Evolutionary conservation across 2,888 invertebrate species (phyloP).

Genomic region (Nemurella pictetii): DNA sequence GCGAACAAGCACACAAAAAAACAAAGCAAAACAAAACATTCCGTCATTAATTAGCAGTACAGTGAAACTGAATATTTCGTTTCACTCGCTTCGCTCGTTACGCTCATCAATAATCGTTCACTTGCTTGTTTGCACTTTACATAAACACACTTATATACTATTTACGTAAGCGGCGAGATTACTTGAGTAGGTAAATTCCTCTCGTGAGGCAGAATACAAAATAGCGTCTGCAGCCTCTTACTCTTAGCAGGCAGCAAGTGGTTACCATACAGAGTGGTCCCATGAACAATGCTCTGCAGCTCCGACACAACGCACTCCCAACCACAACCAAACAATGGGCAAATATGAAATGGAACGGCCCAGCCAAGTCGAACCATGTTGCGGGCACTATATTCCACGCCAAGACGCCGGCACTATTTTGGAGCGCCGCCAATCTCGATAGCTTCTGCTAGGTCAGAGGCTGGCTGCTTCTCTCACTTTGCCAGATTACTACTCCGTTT

Average conservation of each 20-base stretch:
- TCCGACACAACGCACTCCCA: neutral
- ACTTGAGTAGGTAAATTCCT: neutral
- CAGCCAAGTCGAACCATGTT: neutral
- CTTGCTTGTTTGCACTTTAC: too few species aligned
- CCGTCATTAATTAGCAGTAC: too few species aligned
- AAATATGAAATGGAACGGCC: neutral
- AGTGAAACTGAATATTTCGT: too few species aligned
- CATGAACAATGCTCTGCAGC: neutral
- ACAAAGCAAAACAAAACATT: too few species aligned
- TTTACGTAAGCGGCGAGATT: too few species aligned
- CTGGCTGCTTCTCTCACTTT: neutral
- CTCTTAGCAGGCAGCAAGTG: neutral
- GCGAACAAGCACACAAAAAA: too few species aligned
- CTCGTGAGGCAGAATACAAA: too few species aligned
- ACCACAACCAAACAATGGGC: neutral
- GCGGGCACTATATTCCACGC: neutral
- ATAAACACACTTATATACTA: too few species aligned
- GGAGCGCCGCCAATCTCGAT: neutral
- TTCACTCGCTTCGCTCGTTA: too few species aligned
- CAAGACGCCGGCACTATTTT: neutral
- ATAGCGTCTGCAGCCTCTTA: neutral
- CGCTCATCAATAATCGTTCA: too few species aligned
- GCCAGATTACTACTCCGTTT: neutral
- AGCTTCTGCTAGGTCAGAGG: conserved; percentile 7
- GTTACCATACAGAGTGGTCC: neutral